Evolutionary conservation across 1,140 invertebrate species (phyloP), one percentile per base, ranked within the genome.

Genomic region (Rhynchophorus ferrugineus): DNA sequence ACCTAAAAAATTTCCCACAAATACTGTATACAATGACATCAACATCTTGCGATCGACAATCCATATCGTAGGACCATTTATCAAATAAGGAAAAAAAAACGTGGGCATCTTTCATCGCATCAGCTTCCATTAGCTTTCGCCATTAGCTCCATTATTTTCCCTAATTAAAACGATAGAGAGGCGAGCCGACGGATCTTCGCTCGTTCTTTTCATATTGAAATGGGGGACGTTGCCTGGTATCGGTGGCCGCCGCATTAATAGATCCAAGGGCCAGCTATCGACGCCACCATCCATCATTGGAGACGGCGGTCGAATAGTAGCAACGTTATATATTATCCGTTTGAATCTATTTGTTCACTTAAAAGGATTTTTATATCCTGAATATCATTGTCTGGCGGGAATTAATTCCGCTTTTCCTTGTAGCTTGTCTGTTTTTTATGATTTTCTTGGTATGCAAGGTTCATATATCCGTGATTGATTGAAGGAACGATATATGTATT

Each of bases 161-260:
- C 48, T 60, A 62, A 62, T 62, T 62, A 62, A 62, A 60, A 53
- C 48, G 47, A 54, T 54, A 54, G 24, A 29, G 34, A 24, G 51
- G 47, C 39, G 38, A 44, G 42, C 6, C 34, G 24, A 24, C 51
- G 13, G 20, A 47, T 57, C 56, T 49, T 53, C 14, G 20, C 11
- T 47, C 44, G 57, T 62, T 62, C 61, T 58, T 60, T 62, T 62
- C 61, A 62, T 62, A 62, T 62, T 58, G 49, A 56, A 62, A 62
- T 62, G 35, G 44, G n/a, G n/a, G 22, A 19, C 43, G 24, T 44
- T 45, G 44, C 42, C 50, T 52, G 43, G 41, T 45, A 45, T 48
- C 29, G 51, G 41, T 52, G 48, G 38, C 56, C 56, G 46, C 42
- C 52, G 38, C 50, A 49, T 49, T 54, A 57, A 57, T 57, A 49